Conservation (phyloP, 2,113 vertebrate genomes). For the Ptychochromis oligacanthus region DNA sequence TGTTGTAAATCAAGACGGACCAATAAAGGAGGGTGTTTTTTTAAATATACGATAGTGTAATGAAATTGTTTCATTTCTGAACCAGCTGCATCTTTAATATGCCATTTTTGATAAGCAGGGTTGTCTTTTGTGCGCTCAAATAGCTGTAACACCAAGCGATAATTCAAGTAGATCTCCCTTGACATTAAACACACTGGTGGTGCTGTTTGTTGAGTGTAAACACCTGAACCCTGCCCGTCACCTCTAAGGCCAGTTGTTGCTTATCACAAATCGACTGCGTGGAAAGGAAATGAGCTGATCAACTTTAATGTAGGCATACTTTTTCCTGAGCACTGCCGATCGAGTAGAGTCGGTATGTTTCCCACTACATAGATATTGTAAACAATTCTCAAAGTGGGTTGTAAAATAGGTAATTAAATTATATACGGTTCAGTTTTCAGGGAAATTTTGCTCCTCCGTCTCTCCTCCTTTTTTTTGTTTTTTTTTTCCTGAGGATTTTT, state of each 20-base stretch:
- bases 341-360: conserved; percentile 16
- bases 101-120: conserved; percentile 25
- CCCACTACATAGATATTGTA: conserved; percentile 47
- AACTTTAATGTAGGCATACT: conserved; percentile 4
- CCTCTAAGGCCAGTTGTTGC: conserved; percentile 34
- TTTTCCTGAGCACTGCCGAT: conserved; percentile 2
- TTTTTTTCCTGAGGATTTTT: conserved; percentile 31
- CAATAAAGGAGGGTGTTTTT: conserved; percentile 26
- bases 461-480: not conserved
- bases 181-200: not conserved
- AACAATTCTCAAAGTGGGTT: conserved; percentile 67
- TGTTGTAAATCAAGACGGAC: conserved; percentile 57
- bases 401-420: conserved; percentile 76
- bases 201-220: conserved; percentile 18
- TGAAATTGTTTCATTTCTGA: conserved; percentile 33
- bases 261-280: conserved; percentile 37
- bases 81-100: conserved; percentile 33
- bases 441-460: conserved; percentile 39
- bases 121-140: conserved; percentile 14
- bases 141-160: conserved; percentile 23
- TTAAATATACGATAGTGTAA: conserved; percentile 40
- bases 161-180: not conserved
- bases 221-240: conserved; percentile 32
- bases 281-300: conserved; percentile 12
- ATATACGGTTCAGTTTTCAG: conserved; percentile 60